These are phyloP conservation scores for Cavia porcellus DNA, from an alignment of 2,113 vertebrate species.

Conservation along the genomic window DNA sequence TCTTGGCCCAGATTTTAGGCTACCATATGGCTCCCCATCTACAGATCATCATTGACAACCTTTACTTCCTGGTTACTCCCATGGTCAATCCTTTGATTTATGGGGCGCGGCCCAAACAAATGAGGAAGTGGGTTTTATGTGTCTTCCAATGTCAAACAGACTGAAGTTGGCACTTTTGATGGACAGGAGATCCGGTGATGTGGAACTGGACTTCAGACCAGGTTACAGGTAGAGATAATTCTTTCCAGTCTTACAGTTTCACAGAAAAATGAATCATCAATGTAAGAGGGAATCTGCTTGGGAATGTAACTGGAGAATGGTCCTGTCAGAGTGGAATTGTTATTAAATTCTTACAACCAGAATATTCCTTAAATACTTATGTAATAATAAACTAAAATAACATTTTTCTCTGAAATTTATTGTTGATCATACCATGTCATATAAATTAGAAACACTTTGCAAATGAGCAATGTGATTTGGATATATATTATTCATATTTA, in stretches of 20 bases:
- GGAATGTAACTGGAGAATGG: neutral
- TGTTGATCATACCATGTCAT: neutral
- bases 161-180: neutral
- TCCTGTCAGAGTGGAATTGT: neutral
- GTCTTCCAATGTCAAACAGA: slow-evolving; percentile 12
- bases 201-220: neutral
- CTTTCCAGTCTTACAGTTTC: neutral
- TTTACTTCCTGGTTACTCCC: slow-evolving; percentile 71
- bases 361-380: neutral
- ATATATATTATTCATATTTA: neutral
- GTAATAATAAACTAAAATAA: neutral
- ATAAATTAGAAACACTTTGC: slow-evolving; percentile 25
- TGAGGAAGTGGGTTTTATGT: neutral
- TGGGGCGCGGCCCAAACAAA: slow-evolving; percentile 8
- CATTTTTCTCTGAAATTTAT: neutral
- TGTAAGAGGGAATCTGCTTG: neutral
- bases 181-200: neutral
- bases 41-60: slow-evolving; percentile 79
- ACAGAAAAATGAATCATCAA: neutral
- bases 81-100: slow-evolving; percentile 69
- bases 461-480: slow-evolving; percentile 30
- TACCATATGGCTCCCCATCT: neutral
- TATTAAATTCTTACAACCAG: neutral
- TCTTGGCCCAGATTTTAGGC: slow-evolving; percentile 65
- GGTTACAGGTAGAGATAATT: neutral